Percentiles rank a stretch among this genome's conserved stretches.
Conservation (phyloP, 2,797 vertebrate genomes). For the Scyliorhinus canicula region DNA sequence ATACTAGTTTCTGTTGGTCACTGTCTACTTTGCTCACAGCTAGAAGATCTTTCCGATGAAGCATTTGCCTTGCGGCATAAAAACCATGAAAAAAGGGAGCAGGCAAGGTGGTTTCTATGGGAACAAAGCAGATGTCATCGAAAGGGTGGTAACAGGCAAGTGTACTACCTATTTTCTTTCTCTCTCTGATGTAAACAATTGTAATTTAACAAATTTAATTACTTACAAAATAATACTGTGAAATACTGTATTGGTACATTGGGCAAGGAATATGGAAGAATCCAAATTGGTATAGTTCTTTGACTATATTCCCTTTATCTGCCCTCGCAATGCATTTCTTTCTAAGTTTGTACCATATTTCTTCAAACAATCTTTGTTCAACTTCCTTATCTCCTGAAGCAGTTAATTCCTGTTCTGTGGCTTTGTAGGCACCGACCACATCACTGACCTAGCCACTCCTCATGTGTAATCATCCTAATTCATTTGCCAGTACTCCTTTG, state of each 20-base stretch:
- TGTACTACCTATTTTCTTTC: constrained; percentile 44
- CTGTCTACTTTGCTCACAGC: constrained; percentile 52
- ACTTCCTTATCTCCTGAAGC: background rate
- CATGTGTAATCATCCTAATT: too few relatives aligned
- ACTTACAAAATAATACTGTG: background rate
- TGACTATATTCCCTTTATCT: background rate
- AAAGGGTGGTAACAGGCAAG: constrained; percentile 67
- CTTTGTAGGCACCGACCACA: background rate
- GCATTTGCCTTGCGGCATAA: constrained; percentile 68
- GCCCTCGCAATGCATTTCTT: background rate
- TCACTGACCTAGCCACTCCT: background rate
- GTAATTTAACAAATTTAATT: background rate
- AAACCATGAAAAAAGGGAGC: constrained; percentile 69
- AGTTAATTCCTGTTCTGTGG: background rate
- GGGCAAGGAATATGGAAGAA: background rate
- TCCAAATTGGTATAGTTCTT: background rate
- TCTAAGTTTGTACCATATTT: background rate
- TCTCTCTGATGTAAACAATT: background rate
- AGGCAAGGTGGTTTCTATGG: constrained; percentile 68
- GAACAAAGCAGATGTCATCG: constrained; percentile 66
- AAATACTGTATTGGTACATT: background rate
- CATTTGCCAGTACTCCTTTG: background rate
- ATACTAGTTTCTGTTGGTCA: background rate
- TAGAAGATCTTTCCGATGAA: constrained; percentile 72
- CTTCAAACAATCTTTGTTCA: background rate